Conservation (phyloP, 1,140 invertebrate genomes). For the Aphelenchoides fujianensis region DNA sequence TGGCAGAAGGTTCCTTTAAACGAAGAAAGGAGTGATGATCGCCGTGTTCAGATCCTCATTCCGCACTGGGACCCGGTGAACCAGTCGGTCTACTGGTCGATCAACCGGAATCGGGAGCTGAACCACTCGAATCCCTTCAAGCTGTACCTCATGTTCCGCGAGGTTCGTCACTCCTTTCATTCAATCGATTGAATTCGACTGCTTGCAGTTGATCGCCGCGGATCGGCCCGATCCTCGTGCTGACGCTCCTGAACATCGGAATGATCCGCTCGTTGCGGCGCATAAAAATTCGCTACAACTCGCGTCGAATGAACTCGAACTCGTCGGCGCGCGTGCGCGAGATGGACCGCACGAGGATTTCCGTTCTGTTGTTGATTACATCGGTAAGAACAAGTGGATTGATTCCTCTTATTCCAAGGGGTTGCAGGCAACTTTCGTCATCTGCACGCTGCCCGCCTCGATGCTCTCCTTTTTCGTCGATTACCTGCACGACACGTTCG, state of each 20-base stretch:
- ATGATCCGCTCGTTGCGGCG: conserved; percentile 46
- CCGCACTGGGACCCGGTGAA: conserved; percentile 19
- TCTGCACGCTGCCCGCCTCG: conserved; percentile 53
- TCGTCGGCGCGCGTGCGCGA: conserved; percentile 23
- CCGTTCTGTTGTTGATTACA: conserved; percentile 50
- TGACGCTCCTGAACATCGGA: conserved; percentile 49
- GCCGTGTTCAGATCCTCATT: conserved; percentile 19
- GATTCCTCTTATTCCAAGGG: too few relatives aligned
- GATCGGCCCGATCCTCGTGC: conserved; percentile 51
- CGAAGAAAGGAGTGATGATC: conserved; percentile 20
- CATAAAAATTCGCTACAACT: conserved; percentile 41
- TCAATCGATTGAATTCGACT: too few relatives aligned
- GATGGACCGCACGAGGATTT: conserved; percentile 48
- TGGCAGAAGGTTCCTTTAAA: conserved; percentile 29
- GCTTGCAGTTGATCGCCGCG: conserved; percentile 51
- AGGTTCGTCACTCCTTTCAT: conserved; percentile 29
- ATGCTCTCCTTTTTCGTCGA: conserved; percentile 40
- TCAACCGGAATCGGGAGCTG: conserved; percentile 24
- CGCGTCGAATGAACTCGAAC: conserved; percentile 16
- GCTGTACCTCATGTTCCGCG: conserved; percentile 47
- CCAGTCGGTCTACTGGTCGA: conserved; percentile 26
- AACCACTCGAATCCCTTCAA: conserved; percentile 33
- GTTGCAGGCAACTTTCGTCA: conserved; percentile 48
- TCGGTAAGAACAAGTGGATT: conserved; percentile 25
- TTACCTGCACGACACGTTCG: conserved; percentile 25